Evolutionary conservation across 2,888 invertebrate species (phyloP).

Genomic region (Hirtodrosophila cameraria): DNA sequence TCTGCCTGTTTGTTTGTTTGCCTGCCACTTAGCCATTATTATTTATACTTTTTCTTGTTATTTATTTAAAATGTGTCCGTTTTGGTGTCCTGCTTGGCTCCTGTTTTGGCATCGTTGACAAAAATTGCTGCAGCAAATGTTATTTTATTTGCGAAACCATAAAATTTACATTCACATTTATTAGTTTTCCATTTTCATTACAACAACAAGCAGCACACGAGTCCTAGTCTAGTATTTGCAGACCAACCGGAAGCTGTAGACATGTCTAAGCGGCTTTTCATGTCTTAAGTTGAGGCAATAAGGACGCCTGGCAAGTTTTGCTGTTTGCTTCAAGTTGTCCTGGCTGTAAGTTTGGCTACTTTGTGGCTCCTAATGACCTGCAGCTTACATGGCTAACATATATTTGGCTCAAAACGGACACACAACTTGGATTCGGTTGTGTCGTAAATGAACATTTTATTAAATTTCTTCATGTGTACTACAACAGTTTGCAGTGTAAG

Average conservation of each 20-base stretch:
- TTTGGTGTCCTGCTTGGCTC: slow-evolving; percentile 2
- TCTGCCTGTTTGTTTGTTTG: slow-evolving; percentile 13
- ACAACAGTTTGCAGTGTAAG: background rate
- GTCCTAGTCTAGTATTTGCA: slow-evolving; percentile 9
- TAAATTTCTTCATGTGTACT: background rate
- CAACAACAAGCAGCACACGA: slow-evolving; percentile 1
- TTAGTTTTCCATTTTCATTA: slow-evolving; percentile 49
- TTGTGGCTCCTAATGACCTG: slow-evolving; percentile 62
- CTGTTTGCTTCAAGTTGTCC: slow-evolving; percentile 26
- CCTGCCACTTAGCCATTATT: slow-evolving; percentile 46
- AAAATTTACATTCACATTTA: slow-evolving; percentile 68
- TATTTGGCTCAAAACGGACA: slow-evolving; percentile 27
- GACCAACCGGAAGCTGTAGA: slow-evolving; percentile 58
- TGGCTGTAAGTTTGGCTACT: slow-evolving; percentile 29
- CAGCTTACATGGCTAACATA: slow-evolving; percentile 38
- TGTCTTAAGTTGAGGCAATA: slow-evolving; percentile 41
- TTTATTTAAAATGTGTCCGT: slow-evolving; percentile 63
- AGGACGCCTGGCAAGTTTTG: slow-evolving; percentile 31
- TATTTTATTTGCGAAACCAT: slow-evolving; percentile 57
- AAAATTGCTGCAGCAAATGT: slow-evolving; percentile 56
- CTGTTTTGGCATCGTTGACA: slow-evolving; percentile 14
- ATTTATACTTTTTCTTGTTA: slow-evolving; percentile 57
- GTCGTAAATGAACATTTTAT: slow-evolving; percentile 22
- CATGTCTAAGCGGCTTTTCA: slow-evolving; percentile 71
- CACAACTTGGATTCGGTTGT: slow-evolving; percentile 22